A percentile compares a stretch with the other conserved stretches of the same genome.
Evolutionary conservation across 2,888 invertebrate species (phyloP).

Genomic region (Patella caerulea): DNA sequence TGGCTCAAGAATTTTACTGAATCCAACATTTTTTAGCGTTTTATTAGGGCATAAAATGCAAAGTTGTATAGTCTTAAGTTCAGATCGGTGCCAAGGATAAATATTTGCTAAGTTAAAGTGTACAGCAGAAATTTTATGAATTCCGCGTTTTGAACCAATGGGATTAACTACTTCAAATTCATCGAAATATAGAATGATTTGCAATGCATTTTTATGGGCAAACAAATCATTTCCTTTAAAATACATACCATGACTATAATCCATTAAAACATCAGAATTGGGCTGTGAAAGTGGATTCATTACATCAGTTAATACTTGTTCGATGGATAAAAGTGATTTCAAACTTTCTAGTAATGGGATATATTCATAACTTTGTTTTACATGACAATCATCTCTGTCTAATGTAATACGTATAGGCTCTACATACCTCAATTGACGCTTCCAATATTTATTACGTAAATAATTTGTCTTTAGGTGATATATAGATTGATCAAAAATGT

Average conservation of each 20-base stretch:
- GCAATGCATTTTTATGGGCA: not conserved
- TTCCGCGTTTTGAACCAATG: slow-evolving; percentile 4
- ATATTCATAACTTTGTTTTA: not conserved
- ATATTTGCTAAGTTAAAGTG: slow-evolving; percentile 24
- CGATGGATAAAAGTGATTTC: not conserved
- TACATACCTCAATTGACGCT: not conserved
- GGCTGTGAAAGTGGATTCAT: not conserved
- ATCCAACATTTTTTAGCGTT: slow-evolving; percentile 16
- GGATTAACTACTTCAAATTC: slow-evolving; percentile 27
- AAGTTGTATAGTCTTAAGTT: slow-evolving; percentile 2
- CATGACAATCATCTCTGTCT: not conserved
- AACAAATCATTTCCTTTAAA: not conserved
- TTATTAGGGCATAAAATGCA: not conserved
- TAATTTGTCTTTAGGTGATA: not conserved
- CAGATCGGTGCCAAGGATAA: slow-evolving; percentile 1
- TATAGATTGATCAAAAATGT: not conserved
- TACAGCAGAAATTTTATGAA: slow-evolving; percentile 21
- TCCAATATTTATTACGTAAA: slow-evolving; percentile 1
- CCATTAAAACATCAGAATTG: not conserved
- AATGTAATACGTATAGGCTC: not conserved
- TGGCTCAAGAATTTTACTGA: slow-evolving; percentile 12
- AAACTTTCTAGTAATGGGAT: slow-evolving; percentile 2
- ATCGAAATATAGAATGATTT: slow-evolving; percentile 23
- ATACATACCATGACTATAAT: not conserved
- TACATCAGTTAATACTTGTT: not conserved